phyloP scores from a whole-genome alignment of 2,113 vertebrate species.

The Aphelocoma coerulescens region DNA sequence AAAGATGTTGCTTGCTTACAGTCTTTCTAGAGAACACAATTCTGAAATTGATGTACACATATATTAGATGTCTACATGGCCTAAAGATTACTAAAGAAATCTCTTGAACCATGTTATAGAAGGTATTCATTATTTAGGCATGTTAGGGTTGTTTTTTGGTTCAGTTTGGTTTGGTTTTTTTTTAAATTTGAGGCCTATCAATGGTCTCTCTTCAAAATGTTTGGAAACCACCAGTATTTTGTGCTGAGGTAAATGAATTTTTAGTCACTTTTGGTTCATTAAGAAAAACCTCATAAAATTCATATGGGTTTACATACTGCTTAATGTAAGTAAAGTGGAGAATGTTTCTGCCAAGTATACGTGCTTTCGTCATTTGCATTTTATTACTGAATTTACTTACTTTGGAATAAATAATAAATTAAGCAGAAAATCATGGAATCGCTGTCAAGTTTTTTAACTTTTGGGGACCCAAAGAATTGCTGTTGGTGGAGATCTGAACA shows the following conservation, averaged over 20 bases:
- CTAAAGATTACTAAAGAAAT: background rate
- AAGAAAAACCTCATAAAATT: background rate
- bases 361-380: background rate
- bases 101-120: background rate
- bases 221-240: background rate
- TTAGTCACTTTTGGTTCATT: background rate
- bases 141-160: background rate
- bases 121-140: background rate
- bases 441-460: background rate
- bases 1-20: background rate
- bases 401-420: background rate
- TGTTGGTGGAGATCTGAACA: background rate
- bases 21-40: background rate
- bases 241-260: background rate
- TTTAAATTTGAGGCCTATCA: background rate
- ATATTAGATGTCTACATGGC: background rate
- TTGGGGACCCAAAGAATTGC: background rate
- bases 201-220: background rate
- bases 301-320: background rate
- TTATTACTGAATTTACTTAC: background rate
- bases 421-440: background rate
- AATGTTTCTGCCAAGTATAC: background rate
- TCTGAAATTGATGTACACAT: background rate
- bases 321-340: background rate
- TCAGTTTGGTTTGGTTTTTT: background rate